Base-by-base conservation (phyloP, 2,113 vertebrate genomes). In the Ranitomeya imitator region DNA sequence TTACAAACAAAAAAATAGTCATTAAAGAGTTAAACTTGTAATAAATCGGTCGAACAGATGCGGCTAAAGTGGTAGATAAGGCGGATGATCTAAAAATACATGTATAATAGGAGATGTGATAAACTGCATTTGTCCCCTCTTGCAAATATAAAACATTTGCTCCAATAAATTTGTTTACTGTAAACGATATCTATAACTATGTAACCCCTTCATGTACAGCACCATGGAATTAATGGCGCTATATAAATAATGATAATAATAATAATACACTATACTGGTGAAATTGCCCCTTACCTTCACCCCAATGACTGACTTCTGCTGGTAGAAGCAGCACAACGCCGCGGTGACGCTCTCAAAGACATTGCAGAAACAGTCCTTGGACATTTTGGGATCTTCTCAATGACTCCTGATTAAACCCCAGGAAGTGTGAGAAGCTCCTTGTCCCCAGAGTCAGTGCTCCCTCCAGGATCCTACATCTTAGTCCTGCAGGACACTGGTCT, bases 271-370 rank as follows among this genome's bases (percentile, higher is more conserved):
- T 57, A 57, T 11, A 57, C 8, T 57, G 9, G 1, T 9, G 16
- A 18, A 9, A 1, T 1, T 73, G 26, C 0, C 81, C 91, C 94
- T 90, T 93, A 99, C 98, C 98, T 99, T 98, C 91, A 95, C 94
- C 83, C 94, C 93, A 83, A 97, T 94, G 92, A 98, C 86, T 80
- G 97, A 94, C 90, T 95, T 98, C 91, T 95, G 95, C 92, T 97
- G 96, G 91, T 98, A 97, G 94, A 98, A 99, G 92, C 98, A 99
- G 92, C 98, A 99, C 91, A 99, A 91, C 18, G 96, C 96, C 79
- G 96, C 95, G 0, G 96, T 94, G 91, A 99, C 92, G 86, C 94
- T 92, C 87, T 96, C 96, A 90, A 97, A 93, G 85, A 96, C 86
- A 90, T 90, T 96, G 52, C 87, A 88, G 4, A 88, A 79, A 92